A percentile compares a stretch with the other conserved stretches of the same genome.
These are phyloP conservation scores for Porites lobata DNA, from an alignment of 92 coral and sea anemone species.

Conservation along the genomic window DNA sequence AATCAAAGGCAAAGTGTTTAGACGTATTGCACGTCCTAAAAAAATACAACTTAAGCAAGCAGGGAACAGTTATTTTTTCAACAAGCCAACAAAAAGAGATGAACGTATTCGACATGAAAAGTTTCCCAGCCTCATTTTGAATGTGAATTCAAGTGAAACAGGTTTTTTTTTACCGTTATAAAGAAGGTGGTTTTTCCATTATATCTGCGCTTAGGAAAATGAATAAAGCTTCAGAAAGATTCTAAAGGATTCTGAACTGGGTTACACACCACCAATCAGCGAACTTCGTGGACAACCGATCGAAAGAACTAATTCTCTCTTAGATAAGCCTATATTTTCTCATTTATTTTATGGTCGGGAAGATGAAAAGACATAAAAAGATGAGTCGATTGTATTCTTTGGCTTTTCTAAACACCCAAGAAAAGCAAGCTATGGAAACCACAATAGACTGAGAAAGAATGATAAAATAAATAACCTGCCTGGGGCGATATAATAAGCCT, in stretches of 20 bases:
- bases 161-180: not conserved
- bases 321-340: conserved; percentile 14
- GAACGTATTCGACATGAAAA: not conserved
- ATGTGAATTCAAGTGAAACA: conserved; percentile 19
- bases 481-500: conserved; percentile 1
- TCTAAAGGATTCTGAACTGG: not conserved
- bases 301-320: conserved; percentile 21
- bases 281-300: conserved; percentile 8
- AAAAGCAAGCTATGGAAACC: conserved; percentile 42
- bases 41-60: not conserved
- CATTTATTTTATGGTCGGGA: conserved; percentile 8
- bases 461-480: conserved; percentile 20
- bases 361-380: conserved; percentile 26
- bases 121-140: conserved; percentile 17
- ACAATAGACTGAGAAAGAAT: conserved; percentile 39
- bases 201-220: not conserved
- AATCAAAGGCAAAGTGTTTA: not conserved
- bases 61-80: not conserved
- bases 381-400: conserved; percentile 38
- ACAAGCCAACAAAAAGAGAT: not conserved
- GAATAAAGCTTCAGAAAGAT: not conserved
- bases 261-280: conserved; percentile 17
- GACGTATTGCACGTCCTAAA: conserved; percentile 1
- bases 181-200: no score
- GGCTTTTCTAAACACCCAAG: conserved; percentile 39